Base-by-base conservation (phyloP, 1,140 invertebrate genomes). In the Diachasmimorpha longicaudata region DNA sequence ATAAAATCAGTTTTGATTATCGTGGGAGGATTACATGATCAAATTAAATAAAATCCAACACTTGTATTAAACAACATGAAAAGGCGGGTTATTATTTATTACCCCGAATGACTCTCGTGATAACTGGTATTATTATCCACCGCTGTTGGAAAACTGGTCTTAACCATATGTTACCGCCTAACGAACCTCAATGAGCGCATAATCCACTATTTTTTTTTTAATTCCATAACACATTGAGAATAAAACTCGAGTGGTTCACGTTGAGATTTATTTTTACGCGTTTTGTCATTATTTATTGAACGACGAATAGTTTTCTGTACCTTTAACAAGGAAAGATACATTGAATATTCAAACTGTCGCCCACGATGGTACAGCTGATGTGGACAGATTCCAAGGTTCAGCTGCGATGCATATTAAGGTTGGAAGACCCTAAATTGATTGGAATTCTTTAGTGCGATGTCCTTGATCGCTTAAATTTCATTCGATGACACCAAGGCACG, bases 341-440 rank as follows among this genome's bases (percentile, higher is more conserved):
- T 83, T 84, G 83, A 86, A 87, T 86, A 87, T 86, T 87, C 84
- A 86, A 76, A 75, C 11, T 46, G n/a, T 46, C 44, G 44, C 44
- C 44, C 44, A 46, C 79, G 71, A 39, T 25, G 63, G 14, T 23
- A 48, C 55, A 83, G 79, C 86, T 85, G 83, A 86, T 85, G 81
- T 77, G 25, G 69, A 16, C 31, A 67, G 23, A 25, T 16, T 68
- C 76, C 44, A 46, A 77, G 58, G 75, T 39, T 58, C 72, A 74
- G 67, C 42, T 52, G 58, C 68, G n/a, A 39, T 76, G 48, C 42
- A 76, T 76, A 72, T 76, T 72, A 76, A 76, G 70, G 75, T 77
- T 77, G 63, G 70, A 68, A 77, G 75, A 77, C 70, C 52, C 72
- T 67, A 74, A 74, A 74, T 74, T 74, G 72, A 74, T 74, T 66